These are phyloP conservation scores for Aphelocoma coerulescens DNA, from an alignment of 2,113 vertebrate genomes.

Conservation along the genomic window DNA sequence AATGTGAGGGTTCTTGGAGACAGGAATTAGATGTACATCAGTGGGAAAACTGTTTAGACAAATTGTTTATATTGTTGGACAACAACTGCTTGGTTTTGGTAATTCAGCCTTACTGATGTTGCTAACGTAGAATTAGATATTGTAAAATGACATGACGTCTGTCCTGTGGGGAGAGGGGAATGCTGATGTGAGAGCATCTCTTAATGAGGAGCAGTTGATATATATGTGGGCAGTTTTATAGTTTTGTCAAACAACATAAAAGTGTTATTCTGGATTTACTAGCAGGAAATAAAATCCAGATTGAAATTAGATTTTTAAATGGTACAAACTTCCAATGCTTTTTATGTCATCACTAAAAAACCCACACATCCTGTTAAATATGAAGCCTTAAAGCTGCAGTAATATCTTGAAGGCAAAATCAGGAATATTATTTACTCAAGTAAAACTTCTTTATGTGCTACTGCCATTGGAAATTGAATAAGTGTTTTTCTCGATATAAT, in stretches of 20 bases:
- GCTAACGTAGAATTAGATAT: not conserved
- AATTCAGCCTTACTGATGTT: not conserved
- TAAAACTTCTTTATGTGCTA: not conserved
- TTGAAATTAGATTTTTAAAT: conserved; percentile 28
- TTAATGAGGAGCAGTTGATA: not conserved
- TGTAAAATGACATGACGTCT: not conserved
- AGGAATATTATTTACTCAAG: not conserved
- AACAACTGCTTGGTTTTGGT: not conserved
- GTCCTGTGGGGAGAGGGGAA: not conserved
- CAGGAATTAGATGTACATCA: not conserved
- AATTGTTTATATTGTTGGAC: not conserved
- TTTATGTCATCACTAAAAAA: not conserved
- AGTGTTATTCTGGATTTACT: conserved; percentile 33
- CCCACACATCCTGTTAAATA: not conserved
- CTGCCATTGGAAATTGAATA: not conserved
- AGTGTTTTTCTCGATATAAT: not conserved
- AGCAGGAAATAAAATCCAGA: conserved; percentile 16
- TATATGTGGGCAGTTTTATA: not conserved
- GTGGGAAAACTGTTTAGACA: not conserved
- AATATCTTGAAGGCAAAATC: not conserved
- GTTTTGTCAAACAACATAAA: conserved; percentile 17
- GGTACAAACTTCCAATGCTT: not conserved
- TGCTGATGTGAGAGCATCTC: not conserved
- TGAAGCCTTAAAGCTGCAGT: not conserved
- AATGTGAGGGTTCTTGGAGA: not conserved